Evolutionary conservation across 2,888 invertebrate species (phyloP).

Genomic region (Megalurothrips usitatus): DNA sequence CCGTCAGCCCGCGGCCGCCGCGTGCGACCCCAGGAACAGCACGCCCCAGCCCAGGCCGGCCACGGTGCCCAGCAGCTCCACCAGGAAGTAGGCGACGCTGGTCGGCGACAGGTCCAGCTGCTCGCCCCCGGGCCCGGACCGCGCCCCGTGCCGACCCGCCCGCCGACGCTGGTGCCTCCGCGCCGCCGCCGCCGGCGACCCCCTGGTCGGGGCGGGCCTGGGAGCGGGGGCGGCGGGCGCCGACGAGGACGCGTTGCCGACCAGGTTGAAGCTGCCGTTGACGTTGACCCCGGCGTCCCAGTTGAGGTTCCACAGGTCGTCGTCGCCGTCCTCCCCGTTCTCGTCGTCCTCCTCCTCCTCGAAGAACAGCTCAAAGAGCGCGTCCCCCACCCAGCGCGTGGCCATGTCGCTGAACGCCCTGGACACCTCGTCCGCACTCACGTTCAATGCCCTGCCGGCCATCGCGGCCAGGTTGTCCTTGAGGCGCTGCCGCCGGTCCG

Average conservation of each 20-base stretch:
- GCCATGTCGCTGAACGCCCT: not conserved
- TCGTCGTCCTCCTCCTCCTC: not conserved
- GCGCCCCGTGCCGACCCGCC: no score
- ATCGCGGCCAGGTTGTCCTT: not conserved
- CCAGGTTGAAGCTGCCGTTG: not conserved
- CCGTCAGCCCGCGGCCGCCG: not conserved
- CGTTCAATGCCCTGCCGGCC: not conserved
- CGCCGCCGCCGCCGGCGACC: not conserved
- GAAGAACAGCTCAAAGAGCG: not conserved
- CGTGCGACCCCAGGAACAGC: not conserved
- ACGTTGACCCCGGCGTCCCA: not conserved
- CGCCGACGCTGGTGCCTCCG: not conserved
- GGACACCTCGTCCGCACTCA: not conserved
- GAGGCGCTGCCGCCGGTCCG: no score
- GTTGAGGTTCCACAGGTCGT: not conserved
- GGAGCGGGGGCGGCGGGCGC: not conserved
- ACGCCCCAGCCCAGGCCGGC: not conserved
- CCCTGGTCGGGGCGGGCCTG: not conserved
- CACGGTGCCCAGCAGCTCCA: not conserved
- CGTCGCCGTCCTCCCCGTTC: not conserved
- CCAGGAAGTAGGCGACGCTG: not conserved
- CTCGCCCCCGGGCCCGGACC: not conserved
- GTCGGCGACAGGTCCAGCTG: not conserved
- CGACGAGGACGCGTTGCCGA: not conserved
- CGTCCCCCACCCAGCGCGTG: constrained; percentile 13